These are phyloP conservation scores for Operophtera brumata DNA, from an alignment of 2,888 invertebrate species.

Conservation along the genomic window DNA sequence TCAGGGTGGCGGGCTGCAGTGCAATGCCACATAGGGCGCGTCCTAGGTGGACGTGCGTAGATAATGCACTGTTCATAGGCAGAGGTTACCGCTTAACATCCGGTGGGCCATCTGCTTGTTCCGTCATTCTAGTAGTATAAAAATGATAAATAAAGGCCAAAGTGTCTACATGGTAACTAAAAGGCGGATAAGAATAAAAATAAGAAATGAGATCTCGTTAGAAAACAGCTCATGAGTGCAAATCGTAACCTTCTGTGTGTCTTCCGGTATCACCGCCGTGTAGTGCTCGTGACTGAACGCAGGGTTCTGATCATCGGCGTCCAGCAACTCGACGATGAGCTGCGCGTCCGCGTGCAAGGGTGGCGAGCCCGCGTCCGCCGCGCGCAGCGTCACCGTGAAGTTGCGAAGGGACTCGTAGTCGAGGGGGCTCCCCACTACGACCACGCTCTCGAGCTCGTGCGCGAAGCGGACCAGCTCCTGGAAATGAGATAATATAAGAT, in stretches of 20 bases:
- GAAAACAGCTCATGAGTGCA: too few relatives aligned
- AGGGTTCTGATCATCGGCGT: conserved; percentile 96
- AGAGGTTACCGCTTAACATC: too few relatives aligned
- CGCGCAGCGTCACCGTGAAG: conserved; percentile 88
- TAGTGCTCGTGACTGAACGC: conserved; percentile 88
- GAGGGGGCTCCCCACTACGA: conserved; percentile 88
- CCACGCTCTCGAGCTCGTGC: conserved; percentile 91
- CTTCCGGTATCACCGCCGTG: conserved; percentile 84
- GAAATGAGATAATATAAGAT: background rate
- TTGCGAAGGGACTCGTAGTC: conserved; percentile 91
- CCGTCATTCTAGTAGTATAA: too few relatives aligned
- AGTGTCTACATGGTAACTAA: too few relatives aligned
- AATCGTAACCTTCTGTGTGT: conserved; percentile 72
- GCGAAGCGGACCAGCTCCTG: conserved; percentile 91
- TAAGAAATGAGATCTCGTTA: too few relatives aligned
- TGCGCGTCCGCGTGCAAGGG: conserved; percentile 88
- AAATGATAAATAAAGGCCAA: too few relatives aligned
- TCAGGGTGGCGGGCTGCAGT: too few relatives aligned
- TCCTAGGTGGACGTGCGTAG: too few relatives aligned
- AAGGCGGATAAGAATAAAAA: too few relatives aligned
- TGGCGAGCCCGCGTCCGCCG: conserved; percentile 91
- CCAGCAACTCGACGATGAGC: conserved; percentile 88
- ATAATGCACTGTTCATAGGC: too few relatives aligned
- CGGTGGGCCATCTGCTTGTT: too few relatives aligned
- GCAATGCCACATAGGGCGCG: too few relatives aligned